A percentile compares a stretch with the other conserved stretches of the same genome.
Evolutionary conservation across 2,113 vertebrate genomes (phyloP).

Genomic region (Sebastes schlegelii): DNA sequence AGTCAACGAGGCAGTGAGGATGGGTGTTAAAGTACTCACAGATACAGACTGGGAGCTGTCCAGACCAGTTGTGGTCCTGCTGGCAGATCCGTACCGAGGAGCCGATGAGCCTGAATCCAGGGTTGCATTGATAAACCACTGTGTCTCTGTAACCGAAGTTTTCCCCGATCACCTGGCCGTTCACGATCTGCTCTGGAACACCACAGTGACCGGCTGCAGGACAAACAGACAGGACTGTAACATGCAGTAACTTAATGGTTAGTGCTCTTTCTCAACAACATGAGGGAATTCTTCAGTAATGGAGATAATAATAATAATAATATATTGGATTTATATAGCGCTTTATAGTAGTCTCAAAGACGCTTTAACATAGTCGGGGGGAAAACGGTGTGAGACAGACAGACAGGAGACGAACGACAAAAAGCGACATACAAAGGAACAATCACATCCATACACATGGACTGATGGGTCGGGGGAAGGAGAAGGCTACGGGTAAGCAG

Average conservation of each 20-base stretch:
- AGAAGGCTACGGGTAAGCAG: too few species aligned
- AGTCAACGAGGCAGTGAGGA: conserved; percentile 3
- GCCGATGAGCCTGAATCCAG: conserved; percentile 95
- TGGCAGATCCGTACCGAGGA: conserved; percentile 97
- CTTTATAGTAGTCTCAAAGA: too few species aligned
- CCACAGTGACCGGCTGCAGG: conserved; percentile 94
- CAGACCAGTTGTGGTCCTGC: conserved; percentile 97
- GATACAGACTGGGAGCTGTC: conserved; percentile 94
- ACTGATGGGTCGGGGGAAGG: too few species aligned
- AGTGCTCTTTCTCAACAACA: not conserved
- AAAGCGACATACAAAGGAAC: too few species aligned
- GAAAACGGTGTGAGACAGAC: too few species aligned
- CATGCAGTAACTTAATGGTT: not conserved
- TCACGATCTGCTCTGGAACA: conserved; percentile 93
- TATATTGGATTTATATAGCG: too few species aligned
- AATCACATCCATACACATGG: too few species aligned
- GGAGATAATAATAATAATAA: too few species aligned
- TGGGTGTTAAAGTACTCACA: conserved; percentile 87
- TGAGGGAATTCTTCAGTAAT: not conserved
- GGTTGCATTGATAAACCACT: conserved; percentile 96
- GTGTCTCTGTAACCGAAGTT: conserved; percentile 98
- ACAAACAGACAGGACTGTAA: not conserved
- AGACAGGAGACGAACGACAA: too few species aligned
- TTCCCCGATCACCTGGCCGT: conserved; percentile 97
- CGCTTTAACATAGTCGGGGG: too few species aligned